Conservation (phyloP, 2,113 vertebrate genomes). For the Phylloscopus trochilus region DNA sequence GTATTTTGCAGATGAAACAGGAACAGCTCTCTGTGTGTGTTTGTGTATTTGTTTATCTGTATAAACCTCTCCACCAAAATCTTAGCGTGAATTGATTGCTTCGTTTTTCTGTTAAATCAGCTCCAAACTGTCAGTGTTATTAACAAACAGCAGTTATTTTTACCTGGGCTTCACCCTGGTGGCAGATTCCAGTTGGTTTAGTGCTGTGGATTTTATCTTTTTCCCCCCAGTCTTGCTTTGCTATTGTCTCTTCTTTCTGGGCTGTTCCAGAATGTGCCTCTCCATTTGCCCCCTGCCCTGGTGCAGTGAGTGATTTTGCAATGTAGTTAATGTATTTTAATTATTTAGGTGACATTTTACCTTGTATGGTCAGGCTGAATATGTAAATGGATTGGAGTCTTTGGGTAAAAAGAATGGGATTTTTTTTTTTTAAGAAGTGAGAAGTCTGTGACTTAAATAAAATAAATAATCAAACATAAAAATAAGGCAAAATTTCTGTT, state of each 20-base stretch:
- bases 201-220: neutral
- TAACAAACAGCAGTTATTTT: neutral
- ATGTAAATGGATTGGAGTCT: neutral
- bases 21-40: neutral
- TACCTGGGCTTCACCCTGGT: neutral
- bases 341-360: slow-evolving; percentile 66
- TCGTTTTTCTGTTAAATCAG: neutral
- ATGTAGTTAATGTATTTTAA: slow-evolving; percentile 63
- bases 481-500: neutral
- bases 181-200: neutral
- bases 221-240: neutral
- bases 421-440: neutral
- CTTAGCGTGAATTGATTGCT: neutral
- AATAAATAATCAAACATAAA: neutral
- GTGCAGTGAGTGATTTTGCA: slow-evolving; percentile 27
- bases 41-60: neutral
- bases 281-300: slow-evolving; percentile 52
- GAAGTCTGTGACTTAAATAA: neutral
- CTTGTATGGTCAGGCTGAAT: neutral
- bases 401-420: neutral
- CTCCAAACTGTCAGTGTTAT: neutral
- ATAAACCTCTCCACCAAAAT: neutral
- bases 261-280: slow-evolving; percentile 40
- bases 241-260: neutral
- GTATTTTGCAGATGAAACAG: neutral